Evolutionary conservation across 2,888 invertebrate species (phyloP).

Genomic region (Amiota mariae): DNA sequence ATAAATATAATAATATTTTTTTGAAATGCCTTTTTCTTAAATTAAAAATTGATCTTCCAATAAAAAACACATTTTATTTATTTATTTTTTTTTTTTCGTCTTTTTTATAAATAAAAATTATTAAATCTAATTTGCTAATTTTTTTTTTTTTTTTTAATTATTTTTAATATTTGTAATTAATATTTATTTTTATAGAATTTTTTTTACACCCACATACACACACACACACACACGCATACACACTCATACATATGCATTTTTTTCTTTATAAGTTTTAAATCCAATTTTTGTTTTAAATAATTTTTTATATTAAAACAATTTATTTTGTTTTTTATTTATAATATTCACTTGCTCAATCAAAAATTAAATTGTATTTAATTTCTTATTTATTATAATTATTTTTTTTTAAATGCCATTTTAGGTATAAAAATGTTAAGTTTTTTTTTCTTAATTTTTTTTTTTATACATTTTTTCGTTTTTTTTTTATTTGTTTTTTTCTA

Average conservation of each 20-base stretch:
- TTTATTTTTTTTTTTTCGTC: constrained; percentile 17
- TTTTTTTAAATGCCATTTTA: constrained; percentile 32
- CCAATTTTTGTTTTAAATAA: background rate
- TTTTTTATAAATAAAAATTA: constrained; percentile 17
- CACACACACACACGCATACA: too few species aligned
- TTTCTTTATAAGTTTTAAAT: constrained; percentile 14
- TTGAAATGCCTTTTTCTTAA: constrained; percentile 13
- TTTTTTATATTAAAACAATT: constrained; percentile 32
- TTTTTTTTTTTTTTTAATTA: constrained; percentile 15
- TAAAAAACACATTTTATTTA: background rate
- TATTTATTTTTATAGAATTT: too few species aligned
- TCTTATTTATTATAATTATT: constrained; percentile 35
- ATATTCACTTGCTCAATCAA: constrained; percentile 20
- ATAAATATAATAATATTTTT: constrained; percentile 11
- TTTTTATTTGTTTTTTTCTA: constrained; percentile 41
- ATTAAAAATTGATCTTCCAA: background rate
- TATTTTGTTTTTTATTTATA: background rate
- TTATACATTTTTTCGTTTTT: constrained; percentile 34
- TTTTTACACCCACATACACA: too few species aligned
- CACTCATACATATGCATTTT: constrained; percentile 2
- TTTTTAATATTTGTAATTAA: background rate
- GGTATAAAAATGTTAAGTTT: constrained; percentile 2
- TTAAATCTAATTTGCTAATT: constrained; percentile 3
- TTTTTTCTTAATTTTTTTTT: constrained; percentile 34
- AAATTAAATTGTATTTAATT: constrained; percentile 33